phyloP scores from a whole-genome alignment of 2,113 vertebrate genomes.

The Corvus hawaiiensis region DNA sequence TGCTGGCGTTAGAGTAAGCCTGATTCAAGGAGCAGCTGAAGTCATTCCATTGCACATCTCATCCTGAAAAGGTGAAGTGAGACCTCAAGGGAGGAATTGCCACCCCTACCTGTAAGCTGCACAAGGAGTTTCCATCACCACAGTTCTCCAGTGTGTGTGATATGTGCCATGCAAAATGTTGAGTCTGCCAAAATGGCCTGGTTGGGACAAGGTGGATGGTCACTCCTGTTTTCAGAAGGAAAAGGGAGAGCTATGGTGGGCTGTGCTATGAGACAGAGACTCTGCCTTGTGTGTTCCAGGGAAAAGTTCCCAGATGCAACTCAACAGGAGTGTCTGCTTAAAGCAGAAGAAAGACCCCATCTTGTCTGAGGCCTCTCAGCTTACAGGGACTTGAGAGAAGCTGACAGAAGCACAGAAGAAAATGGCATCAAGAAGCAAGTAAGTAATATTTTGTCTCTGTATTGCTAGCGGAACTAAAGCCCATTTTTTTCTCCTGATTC shows the following conservation, averaged over 20 bases:
- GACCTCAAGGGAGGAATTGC: background rate
- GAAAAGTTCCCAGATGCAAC: background rate
- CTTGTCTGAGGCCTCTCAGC: background rate
- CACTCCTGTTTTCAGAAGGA: background rate
- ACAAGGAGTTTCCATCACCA: background rate
- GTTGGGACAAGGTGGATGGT: background rate
- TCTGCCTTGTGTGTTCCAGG: background rate
- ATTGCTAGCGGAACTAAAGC: background rate
- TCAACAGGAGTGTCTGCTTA: background rate
- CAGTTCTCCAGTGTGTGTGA: background rate
- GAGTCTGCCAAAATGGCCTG: background rate
- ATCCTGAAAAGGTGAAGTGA: background rate
- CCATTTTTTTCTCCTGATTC: background rate
- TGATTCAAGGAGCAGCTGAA: background rate
- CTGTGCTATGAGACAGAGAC: background rate
- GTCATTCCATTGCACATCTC: background rate
- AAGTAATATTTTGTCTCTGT: background rate
- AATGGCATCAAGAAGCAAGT: background rate
- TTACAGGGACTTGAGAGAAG: background rate
- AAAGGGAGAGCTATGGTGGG: rapidly evolving
- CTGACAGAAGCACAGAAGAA: background rate
- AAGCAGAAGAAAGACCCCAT: background rate
- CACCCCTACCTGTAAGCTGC: background rate
- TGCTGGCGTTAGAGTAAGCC: background rate
- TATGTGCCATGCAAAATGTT: background rate